These are phyloP conservation scores for Scolopax bukidnonensis DNA, from an alignment of 2,797 vertebrate species.

Conservation along the genomic window DNA sequence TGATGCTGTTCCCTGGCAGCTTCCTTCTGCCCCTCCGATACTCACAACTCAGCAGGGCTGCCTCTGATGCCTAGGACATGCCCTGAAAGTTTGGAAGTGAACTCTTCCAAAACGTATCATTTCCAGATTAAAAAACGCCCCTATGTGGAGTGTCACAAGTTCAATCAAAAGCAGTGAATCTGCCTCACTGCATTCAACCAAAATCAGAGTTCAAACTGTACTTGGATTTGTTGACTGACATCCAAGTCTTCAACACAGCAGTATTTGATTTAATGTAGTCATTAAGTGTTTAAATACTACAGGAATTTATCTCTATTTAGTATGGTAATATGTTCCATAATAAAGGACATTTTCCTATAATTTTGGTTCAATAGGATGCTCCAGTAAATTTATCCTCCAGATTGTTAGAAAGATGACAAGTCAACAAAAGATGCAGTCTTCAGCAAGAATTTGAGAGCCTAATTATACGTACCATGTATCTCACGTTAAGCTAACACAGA, in stretches of 20 bases:
- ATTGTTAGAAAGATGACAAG: constrained; percentile 29
- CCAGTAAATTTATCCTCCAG: background rate
- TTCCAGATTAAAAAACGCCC: background rate
- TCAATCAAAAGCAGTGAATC: background rate
- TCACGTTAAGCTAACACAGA: constrained; percentile 31
- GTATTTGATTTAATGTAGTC: background rate
- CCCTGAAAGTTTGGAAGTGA: background rate
- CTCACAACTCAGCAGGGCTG: background rate
- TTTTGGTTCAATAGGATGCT: background rate
- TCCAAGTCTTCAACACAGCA: background rate
- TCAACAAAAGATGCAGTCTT: constrained; percentile 53
- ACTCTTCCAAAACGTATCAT: background rate
- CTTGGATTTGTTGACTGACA: background rate
- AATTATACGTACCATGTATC: constrained; percentile 23
- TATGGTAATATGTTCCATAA: background rate
- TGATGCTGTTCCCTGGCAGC: background rate
- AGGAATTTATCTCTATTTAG: background rate
- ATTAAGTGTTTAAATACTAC: background rate
- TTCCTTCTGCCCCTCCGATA: background rate
- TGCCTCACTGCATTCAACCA: background rate
- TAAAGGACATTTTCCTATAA: background rate
- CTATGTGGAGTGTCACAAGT: background rate
- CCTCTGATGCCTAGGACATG: background rate
- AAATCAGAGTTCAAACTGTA: background rate
- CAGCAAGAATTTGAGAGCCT: background rate